Evolutionary conservation across 1,140 invertebrate genomes (phyloP).

Genomic region (Aphaenogaster rudis): DNA sequence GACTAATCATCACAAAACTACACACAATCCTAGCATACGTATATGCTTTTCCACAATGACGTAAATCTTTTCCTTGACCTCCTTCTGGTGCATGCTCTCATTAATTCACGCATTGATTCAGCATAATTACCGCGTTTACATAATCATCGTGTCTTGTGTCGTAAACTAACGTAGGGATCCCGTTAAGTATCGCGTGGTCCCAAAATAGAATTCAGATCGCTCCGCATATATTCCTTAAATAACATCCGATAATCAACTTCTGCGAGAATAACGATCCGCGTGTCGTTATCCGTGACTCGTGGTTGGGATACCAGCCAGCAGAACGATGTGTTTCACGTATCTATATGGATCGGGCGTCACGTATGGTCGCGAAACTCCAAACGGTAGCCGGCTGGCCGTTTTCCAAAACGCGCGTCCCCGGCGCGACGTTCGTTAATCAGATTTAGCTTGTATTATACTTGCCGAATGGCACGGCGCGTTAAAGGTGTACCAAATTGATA

Average conservation of each 20-base stretch:
- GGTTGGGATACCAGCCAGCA: background rate
- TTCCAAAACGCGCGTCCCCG: slow-evolving; percentile 31
- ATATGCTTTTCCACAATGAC: slow-evolving; percentile 44
- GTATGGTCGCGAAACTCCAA: slow-evolving; percentile 33
- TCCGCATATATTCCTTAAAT: background rate
- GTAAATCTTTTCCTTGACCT: slow-evolving; percentile 53
- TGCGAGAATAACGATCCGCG: slow-evolving; percentile 26
- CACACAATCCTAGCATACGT: background rate
- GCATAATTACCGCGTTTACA: slow-evolving; percentile 39
- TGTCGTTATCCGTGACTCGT: background rate
- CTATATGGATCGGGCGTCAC: background rate
- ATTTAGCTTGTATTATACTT: slow-evolving; percentile 39
- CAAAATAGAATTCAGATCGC: slow-evolving; percentile 15
- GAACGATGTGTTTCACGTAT: slow-evolving; percentile 10
- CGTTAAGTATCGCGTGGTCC: slow-evolving; percentile 8
- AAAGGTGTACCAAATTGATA: slow-evolving; percentile 46
- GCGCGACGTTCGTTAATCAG: slow-evolving; percentile 14
- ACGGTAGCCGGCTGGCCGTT: background rate
- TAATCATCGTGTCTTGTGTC: slow-evolving; percentile 36
- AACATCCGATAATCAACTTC: slow-evolving; percentile 35
- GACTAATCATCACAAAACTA: background rate
- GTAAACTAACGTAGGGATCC: slow-evolving; percentile 13
- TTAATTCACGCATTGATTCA: slow-evolving; percentile 54
- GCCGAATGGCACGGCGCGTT: slow-evolving; percentile 15
- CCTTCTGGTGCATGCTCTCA: slow-evolving; percentile 26